phyloP scores from a whole-genome alignment of 2,113 vertebrate genomes.

The Phaethornis superciliosus region DNA sequence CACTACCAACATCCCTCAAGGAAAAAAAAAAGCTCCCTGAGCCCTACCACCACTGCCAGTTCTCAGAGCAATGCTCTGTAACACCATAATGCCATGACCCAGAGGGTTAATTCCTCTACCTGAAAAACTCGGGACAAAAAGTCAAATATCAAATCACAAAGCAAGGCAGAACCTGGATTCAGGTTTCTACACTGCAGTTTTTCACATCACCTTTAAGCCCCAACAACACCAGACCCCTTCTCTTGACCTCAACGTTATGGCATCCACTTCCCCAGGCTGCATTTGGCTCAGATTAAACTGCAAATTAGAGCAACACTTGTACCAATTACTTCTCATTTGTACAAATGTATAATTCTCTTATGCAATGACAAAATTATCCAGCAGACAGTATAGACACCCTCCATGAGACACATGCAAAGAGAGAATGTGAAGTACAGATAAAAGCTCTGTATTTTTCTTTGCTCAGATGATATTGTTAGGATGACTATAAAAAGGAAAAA shows the following conservation, averaged over 20 bases:
- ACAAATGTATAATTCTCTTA: constrained; percentile 51
- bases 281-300: constrained; percentile 56
- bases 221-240: background rate
- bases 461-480: constrained; percentile 14
- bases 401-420: background rate
- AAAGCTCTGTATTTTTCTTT: constrained; percentile 46
- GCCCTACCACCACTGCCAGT: rapidly evolving
- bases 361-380: constrained; percentile 40
- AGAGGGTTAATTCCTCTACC: background rate
- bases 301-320: constrained; percentile 37
- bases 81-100: background rate
- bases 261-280: constrained; percentile 32
- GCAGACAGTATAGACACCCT: constrained; percentile 21
- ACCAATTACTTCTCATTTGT: constrained; percentile 55
- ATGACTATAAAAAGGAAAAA: constrained; percentile 23
- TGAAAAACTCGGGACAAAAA: background rate
- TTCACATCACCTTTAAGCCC: background rate
- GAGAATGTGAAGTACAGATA: background rate
- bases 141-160: background rate
- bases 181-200: background rate
- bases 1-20: background rate
- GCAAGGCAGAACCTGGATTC: background rate
- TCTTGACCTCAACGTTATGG: rapidly evolving
- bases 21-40: background rate
- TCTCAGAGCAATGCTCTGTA: background rate